Conservation (phyloP, 2,888 invertebrate genomes). For the Coleophora flavipennella region DNA sequence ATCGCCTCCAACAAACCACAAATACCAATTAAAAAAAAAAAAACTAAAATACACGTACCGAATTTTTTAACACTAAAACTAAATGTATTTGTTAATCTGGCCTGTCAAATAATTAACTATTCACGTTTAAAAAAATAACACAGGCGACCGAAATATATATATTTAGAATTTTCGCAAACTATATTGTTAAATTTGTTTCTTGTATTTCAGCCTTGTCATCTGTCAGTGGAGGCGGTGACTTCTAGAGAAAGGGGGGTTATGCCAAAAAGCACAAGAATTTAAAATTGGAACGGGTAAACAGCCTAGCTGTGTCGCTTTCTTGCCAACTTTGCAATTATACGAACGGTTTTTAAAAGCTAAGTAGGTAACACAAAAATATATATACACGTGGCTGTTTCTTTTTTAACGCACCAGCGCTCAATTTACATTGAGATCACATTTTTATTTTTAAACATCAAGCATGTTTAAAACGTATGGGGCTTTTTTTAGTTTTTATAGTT, state of each 20-base stretch:
- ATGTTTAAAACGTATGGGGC: no score
- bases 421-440: neutral
- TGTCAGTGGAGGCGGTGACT: constrained; percentile 66
- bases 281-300: constrained; percentile 56
- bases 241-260: constrained; percentile 45
- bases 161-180: constrained; percentile 36
- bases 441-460: neutral
- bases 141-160: constrained; percentile 32
- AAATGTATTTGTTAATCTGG: no score
- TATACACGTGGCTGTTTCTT: no score
- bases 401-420: constrained; percentile 20
- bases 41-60: no score
- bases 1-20: no score
- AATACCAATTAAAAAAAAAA: no score
- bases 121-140: no score
- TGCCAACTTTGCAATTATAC: constrained; percentile 68
- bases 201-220: constrained; percentile 49
- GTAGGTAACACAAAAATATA: no score
- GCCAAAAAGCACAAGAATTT: constrained; percentile 55
- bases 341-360: constrained; percentile 3
- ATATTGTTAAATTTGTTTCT: constrained; percentile 42
- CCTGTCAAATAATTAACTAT: no score
- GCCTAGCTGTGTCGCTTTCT: constrained; percentile 48
- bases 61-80: no score
- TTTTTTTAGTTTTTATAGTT: no score